Evolutionary conservation across 2,113 vertebrate genomes (phyloP).

Genomic region (Pygoscelis adeliae): DNA sequence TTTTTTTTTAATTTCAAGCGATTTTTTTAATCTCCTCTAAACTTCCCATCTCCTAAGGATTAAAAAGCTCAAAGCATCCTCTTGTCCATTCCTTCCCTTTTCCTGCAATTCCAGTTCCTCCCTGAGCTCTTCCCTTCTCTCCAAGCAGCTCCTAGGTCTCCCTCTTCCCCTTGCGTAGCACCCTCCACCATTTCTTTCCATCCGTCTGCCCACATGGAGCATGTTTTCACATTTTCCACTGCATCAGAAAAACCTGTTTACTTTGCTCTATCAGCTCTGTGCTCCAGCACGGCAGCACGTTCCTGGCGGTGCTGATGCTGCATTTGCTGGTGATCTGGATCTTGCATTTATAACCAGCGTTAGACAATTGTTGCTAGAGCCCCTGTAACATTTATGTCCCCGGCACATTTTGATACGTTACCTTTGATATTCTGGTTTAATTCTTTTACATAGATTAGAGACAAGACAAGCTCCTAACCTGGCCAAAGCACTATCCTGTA

Average conservation of each 20-base stretch:
- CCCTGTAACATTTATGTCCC: neutral
- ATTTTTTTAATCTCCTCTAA: neutral
- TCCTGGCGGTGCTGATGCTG: conserved; percentile 17
- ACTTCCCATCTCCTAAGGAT: neutral
- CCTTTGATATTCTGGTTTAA: conserved; percentile 63
- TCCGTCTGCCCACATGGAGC: neutral
- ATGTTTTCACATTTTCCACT: neutral
- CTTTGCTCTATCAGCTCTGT: neutral
- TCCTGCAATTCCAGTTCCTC: neutral
- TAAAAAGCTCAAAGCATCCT: neutral
- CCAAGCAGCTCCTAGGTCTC: neutral
- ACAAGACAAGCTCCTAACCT: conserved; percentile 42
- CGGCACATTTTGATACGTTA: neutral
- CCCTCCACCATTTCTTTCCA: neutral
- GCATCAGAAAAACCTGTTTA: neutral
- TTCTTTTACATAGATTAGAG: conserved; percentile 61
- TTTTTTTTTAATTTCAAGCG: neutral
- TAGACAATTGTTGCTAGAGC: neutral
- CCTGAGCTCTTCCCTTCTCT: neutral
- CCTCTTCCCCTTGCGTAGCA: rapidly evolving
- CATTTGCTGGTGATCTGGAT: conserved; percentile 19
- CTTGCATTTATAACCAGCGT: neutral
- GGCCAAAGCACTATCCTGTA: neutral
- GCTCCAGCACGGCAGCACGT: neutral
- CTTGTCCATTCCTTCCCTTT: neutral